Conservation (phyloP, 2,113 vertebrate species). For the Hyperopisus bebe region DNA sequence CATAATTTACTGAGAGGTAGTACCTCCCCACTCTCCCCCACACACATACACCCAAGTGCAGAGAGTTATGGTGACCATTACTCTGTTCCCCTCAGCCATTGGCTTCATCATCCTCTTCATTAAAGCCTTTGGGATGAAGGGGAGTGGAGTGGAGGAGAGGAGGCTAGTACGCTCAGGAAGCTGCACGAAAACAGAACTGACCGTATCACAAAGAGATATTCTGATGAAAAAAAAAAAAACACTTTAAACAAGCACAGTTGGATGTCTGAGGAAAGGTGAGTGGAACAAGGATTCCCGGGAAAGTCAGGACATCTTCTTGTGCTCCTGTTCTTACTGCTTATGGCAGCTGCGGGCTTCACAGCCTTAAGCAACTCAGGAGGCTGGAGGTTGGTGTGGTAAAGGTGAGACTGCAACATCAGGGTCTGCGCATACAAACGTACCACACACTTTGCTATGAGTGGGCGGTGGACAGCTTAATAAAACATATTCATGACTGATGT, state of each 20-base stretch:
- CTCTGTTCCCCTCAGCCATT: neutral
- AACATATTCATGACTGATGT: conserved; percentile 5
- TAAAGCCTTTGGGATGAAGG: neutral
- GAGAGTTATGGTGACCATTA: neutral
- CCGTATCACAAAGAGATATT: neutral
- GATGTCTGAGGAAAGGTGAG: neutral
- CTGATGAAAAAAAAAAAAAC: neutral
- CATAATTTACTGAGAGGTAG: neutral
- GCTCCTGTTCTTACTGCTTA: neutral
- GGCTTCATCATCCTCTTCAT: neutral
- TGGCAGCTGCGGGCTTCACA: neutral
- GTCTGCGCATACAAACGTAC: neutral
- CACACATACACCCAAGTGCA: neutral
- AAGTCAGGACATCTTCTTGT: neutral
- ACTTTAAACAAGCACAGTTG: neutral
- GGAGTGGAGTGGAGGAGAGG: neutral
- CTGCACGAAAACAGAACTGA: neutral
- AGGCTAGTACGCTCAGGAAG: neutral
- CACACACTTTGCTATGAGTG: neutral
- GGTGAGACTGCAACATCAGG: neutral
- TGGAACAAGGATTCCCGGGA: neutral
- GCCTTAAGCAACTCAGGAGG: neutral
- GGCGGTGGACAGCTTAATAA: neutral
- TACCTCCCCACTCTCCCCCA: no score
- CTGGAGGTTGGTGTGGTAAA: neutral